These are phyloP conservation scores for Pammene aurita DNA, from an alignment of 2,888 invertebrate genomes.

Conservation along the genomic window DNA sequence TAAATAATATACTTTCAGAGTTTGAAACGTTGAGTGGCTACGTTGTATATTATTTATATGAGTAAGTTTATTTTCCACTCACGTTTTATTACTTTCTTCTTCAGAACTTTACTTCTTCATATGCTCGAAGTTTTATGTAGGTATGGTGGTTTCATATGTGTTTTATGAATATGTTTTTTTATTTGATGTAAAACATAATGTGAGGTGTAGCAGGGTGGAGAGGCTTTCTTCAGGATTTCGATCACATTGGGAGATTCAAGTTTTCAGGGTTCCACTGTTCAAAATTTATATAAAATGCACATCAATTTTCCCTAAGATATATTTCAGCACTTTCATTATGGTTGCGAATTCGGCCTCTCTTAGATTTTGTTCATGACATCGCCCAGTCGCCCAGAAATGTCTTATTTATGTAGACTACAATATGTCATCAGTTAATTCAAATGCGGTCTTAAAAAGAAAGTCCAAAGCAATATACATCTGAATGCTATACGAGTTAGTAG, in stretches of 20 bases:
- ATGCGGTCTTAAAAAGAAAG: background rate
- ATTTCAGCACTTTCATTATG: background rate
- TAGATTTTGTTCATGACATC: background rate
- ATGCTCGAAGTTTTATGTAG: conserved; percentile 6
- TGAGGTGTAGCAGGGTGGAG: no score
- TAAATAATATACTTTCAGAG: conserved; percentile 10
- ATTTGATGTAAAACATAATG: no score
- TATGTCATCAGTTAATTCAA: background rate
- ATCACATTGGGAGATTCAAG: no score
- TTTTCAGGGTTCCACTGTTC: no score
- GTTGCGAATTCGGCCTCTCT: background rate
- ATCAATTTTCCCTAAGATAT: background rate
- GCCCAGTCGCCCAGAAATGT: background rate
- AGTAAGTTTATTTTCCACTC: conserved; percentile 22
- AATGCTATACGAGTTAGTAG: background rate
- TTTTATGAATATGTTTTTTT: conserved; percentile 12
- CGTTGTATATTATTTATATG: conserved; percentile 12
- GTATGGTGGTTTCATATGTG: conserved; percentile 5
- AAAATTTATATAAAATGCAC: background rate
- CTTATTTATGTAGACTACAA: background rate
- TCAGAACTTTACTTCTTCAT: conserved; percentile 19
- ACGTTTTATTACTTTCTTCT: conserved; percentile 28
- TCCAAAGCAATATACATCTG: no score
- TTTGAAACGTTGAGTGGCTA: conserved; percentile 3
- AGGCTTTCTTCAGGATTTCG: background rate